phyloP scores from a whole-genome alignment of 23 tunicate genomes.

The Ciona savignyi region DNA sequence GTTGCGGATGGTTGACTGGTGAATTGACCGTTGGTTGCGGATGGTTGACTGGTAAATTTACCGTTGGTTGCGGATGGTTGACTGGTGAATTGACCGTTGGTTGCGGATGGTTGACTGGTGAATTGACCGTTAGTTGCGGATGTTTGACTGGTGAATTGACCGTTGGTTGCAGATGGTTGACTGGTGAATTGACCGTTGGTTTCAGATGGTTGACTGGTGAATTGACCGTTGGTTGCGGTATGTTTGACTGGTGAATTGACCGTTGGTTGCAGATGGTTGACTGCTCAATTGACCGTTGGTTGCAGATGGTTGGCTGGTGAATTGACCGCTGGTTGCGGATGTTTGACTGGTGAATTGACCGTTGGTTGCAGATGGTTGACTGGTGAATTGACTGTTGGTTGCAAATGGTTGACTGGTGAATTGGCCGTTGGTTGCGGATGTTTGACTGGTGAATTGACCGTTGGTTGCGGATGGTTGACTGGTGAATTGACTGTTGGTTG shows the following conservation, averaged over 20 bases:
- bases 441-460: not conserved
- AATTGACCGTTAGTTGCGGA: not conserved
- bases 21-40: not conserved
- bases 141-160: not conserved
- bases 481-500: not conserved
- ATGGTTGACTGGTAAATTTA: not conserved
- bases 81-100: not conserved
- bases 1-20: not conserved
- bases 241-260: not conserved
- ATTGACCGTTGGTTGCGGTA: not conserved
- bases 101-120: not conserved
- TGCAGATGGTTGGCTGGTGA: not conserved
- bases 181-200: not conserved
- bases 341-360: not conserved
- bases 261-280: not conserved
- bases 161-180: not conserved
- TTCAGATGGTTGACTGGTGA: not conserved
- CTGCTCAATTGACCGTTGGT: not conserved
- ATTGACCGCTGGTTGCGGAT: not conserved
- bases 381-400: not conserved
- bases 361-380: not conserved
- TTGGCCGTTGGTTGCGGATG: not conserved
- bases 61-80: not conserved
- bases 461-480: not conserved
- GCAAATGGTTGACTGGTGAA: not conserved